These are phyloP conservation scores for Pelvicachromis taeniatus DNA, from an alignment of 2,113 vertebrate genomes.

Conservation along the genomic window DNA sequence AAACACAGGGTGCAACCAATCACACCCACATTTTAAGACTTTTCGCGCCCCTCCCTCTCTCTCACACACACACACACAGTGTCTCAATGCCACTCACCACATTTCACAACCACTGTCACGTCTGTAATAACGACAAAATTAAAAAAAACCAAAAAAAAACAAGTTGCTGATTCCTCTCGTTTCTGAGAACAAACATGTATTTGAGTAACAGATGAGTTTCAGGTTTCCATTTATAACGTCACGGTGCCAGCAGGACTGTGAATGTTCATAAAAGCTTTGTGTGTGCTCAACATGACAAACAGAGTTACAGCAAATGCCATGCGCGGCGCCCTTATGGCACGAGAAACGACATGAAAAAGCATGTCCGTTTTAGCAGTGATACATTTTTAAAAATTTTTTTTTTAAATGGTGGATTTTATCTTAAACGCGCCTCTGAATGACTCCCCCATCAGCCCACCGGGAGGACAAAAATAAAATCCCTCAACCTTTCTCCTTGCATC, in stretches of 20 bases:
- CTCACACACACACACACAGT: not conserved
- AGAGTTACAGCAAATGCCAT: not conserved
- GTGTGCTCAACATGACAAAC: not conserved
- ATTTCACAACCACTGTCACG: not conserved
- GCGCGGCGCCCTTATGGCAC: not conserved
- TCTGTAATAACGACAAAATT: not conserved
- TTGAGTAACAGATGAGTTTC: not conserved
- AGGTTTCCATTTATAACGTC: not conserved
- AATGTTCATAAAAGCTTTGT: not conserved
- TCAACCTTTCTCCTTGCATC: not conserved
- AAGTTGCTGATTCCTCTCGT: not conserved
- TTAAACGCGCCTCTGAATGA: not conserved
- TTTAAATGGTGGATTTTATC: not conserved
- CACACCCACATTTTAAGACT: not conserved
- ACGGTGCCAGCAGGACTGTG: not conserved
- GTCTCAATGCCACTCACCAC: not conserved
- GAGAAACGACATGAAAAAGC: not conserved
- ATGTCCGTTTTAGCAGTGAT: not conserved
- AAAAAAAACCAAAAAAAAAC: not conserved
- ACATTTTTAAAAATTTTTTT: not conserved
- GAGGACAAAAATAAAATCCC: constrained; percentile 19
- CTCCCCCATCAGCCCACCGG: not conserved
- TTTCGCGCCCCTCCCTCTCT: not conserved
- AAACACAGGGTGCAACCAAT: not conserved
- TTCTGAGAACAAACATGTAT: not conserved